Evolutionary conservation across 2,113 vertebrate genomes (phyloP).

Genomic region (Phycodurus eques): DNA sequence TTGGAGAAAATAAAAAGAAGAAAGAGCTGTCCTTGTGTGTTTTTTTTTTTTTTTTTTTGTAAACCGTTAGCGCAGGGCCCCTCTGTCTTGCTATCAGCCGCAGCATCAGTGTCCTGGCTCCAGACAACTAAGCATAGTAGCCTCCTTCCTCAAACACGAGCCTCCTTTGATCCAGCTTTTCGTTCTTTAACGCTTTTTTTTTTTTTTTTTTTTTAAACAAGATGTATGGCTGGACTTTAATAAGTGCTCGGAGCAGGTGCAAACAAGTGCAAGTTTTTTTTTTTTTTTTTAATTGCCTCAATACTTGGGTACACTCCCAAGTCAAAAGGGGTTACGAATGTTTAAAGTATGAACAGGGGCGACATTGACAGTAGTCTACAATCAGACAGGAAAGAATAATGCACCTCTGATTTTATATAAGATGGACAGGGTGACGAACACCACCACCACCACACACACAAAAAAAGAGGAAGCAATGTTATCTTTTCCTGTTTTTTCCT

Average conservation of each 20-base stretch:
- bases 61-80: conserved; percentile 43
- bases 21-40: not conserved
- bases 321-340: conserved; percentile 25
- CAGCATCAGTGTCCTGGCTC: conserved; percentile 68
- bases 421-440: conserved; percentile 20
- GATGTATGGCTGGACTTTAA: conserved; percentile 12
- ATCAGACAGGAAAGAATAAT: conserved; percentile 33
- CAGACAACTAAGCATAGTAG: conserved; percentile 49
- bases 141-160: conserved; percentile 24
- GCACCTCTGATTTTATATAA: conserved; percentile 42
- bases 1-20: conserved; percentile 3
- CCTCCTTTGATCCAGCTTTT: conserved; percentile 30
- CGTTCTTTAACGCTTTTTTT: conserved; percentile 39
- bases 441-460: not conserved
- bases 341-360: conserved; percentile 22
- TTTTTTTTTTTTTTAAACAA: conserved; percentile 8
- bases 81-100: conserved; percentile 54
- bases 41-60: conserved; percentile 15
- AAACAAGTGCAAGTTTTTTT: not conserved
- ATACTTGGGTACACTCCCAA: no score
- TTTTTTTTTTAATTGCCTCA: not conserved
- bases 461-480: not conserved
- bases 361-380: conserved; percentile 47
- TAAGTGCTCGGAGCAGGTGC: conserved; percentile 35
- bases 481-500: not conserved